Evolutionary conservation across 2,797 vertebrate genomes (phyloP), one percentile per base, ranked within the genome.

Genomic region (Oreochromis mossambicus): DNA sequence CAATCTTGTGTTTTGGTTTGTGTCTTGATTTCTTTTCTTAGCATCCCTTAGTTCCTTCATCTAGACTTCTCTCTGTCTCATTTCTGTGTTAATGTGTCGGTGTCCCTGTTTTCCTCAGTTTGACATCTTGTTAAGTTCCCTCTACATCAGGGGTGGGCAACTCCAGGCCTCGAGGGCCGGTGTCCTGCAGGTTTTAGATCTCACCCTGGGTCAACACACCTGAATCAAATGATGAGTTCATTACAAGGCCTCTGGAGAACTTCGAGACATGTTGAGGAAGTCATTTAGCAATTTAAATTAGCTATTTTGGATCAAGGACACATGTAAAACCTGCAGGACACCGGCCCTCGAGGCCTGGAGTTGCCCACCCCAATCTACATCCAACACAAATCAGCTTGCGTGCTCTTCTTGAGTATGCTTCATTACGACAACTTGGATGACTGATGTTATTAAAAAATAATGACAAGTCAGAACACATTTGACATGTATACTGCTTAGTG

Each of bases 401-500:
- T 32, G 26, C 15, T 58, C 55, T 58, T 26, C 15, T 6, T 0
- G 15, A 58, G 2, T 58, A 32, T 17, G 55, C 14, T 58, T 58
- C 2, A 17, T 61, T 29, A 61, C 56, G 29, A 58, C 56, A 58
- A 58, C 56, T 29, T 34, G 56, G 15, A 19, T 19, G 29, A 32
- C 8, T 6, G 8, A 34, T 19, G 29, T 58, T 34, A 58, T 32
- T 58, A 34, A 17, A 58, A 34, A 58, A 58, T 34, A 34, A 17
- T 7, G 56, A 61, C 17, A 36, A 19, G 58, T 63, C 17, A 36
- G 58, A 63, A 63, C 32, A 63, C 36, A 63, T n/a, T 36, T 58
- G 1, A 7, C 58, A 12, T 12, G 17, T 0, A 63, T 63, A 36
- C 10, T 36, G 17, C 10, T n/a, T 7, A 0, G 58, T 17, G 17